These are phyloP conservation scores for Noctua janthe DNA, from an alignment of 2,888 invertebrate genomes.

Conservation along the genomic window DNA sequence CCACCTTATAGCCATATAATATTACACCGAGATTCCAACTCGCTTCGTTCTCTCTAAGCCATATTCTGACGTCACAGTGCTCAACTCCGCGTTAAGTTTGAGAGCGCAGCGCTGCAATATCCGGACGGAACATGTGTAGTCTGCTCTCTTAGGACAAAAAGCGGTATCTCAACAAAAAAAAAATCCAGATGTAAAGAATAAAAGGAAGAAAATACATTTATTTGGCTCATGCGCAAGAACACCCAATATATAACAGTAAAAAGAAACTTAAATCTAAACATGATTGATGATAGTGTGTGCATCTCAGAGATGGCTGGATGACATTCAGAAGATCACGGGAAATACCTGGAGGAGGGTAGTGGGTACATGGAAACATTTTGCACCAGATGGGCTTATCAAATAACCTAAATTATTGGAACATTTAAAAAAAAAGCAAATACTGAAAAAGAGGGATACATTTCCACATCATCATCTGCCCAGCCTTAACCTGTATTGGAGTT, in stretches of 20 bases:
- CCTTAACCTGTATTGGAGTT: no score
- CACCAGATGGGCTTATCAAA: not conserved
- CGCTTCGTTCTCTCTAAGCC: slow-evolving; percentile 30
- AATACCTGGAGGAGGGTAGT: not conserved
- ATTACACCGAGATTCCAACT: slow-evolving; percentile 24
- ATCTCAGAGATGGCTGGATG: not conserved
- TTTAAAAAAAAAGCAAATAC: not conserved
- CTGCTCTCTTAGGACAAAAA: not conserved
- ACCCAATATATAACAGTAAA: no score
- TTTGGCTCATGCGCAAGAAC: no score
- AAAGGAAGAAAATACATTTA: no score
- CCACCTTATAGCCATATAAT: slow-evolving; percentile 2
- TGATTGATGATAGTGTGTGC: no score
- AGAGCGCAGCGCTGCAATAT: slow-evolving; percentile 57
- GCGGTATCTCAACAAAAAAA: not conserved
- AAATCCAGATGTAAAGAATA: not conserved
- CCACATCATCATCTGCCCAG: no score
- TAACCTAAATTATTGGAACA: not conserved
- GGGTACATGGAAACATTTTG: not conserved
- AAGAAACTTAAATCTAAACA: no score
- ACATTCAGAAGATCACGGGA: not conserved
- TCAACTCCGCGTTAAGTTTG: slow-evolving; percentile 53
- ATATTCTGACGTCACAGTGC: slow-evolving; percentile 42
- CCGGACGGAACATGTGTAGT: slow-evolving; percentile 49
- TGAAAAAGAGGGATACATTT: no score